Base-by-base conservation (phyloP, 1,140 invertebrate genomes). In the Papilio dardanus region DNA sequence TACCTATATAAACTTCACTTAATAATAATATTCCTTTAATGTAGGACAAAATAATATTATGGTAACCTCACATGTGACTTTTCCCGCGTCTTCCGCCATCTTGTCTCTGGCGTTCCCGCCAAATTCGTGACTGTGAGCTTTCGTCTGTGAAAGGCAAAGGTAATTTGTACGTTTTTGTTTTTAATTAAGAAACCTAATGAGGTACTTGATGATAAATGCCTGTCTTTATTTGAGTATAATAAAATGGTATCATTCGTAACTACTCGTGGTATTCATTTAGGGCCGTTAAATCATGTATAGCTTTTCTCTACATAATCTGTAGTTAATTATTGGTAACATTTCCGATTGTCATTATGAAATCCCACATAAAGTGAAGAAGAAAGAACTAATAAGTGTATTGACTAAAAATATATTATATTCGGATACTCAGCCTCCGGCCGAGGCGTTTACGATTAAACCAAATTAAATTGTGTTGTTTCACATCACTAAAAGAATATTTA, bases 91-190 rank as follows among this genome's bases (percentile, higher is more conserved):
- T n/a, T 21, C 21, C 10, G 19, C 40, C 62, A 74, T 71, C 65
- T 37, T 42, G 21, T 54, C 82, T 83, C 62, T 31, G n/a, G 82
- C 80, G 62, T 19, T 88, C 80, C 35, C 75, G 66, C 79, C 62
- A 88, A 85, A 86, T 87, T 89, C 88, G 88, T 89, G 86, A 88
- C 86, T 81, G 31, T 83, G 83, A 79, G 78, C 85, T 86, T 86
- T 83, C 80, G 82, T 80, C 79, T 84, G 79, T 75, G 81, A 79
- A 82, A 79, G 78, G 74, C 74, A 77, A 80, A 81, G 80, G 82
- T 77, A 81, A 79, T 79, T 83, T 75, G 76, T 80, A 37, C 37
- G 75, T 81, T 78, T 83, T 84, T 79, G 76, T 76, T 83, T 82
- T 75, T 71, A 77, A 77, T 78, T 79, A 77, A 77, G 67, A 67